These are phyloP conservation scores for Anodontia alba DNA, from an alignment of 2,888 invertebrate genomes.

Conservation along the genomic window DNA sequence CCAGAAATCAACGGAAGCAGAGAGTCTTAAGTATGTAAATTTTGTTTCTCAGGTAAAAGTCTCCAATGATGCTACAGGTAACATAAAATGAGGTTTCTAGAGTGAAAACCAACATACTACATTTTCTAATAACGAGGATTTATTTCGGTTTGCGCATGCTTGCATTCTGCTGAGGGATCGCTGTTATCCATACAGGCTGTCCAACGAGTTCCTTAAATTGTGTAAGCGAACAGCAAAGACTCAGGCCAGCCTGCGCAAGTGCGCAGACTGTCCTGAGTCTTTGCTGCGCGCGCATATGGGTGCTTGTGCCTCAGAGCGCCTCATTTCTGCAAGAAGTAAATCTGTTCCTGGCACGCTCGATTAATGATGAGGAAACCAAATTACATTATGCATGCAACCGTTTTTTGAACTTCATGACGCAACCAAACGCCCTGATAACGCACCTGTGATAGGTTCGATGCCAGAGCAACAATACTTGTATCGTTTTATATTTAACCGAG, in stretches of 20 bases:
- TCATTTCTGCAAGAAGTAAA: neutral
- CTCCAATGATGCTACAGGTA: neutral
- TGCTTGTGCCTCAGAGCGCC: too few relatives aligned
- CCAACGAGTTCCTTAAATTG: too few relatives aligned
- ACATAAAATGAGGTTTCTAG: neutral
- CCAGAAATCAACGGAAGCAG: neutral
- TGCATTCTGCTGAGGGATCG: too few relatives aligned
- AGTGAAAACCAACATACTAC: too few relatives aligned
- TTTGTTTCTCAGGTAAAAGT: neutral
- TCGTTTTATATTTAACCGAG: too few relatives aligned
- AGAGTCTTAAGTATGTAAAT: neutral
- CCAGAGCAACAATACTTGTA: neutral
- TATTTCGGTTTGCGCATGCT: too few relatives aligned
- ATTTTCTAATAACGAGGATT: too few relatives aligned
- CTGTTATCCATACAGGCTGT: too few relatives aligned
- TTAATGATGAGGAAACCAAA: neutral
- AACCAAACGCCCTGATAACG: neutral
- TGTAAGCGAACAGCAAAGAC: too few relatives aligned
- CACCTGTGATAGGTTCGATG: neutral
- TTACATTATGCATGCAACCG: neutral
- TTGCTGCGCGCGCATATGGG: too few relatives aligned
- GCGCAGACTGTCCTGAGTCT: too few relatives aligned
- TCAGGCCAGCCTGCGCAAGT: too few relatives aligned
- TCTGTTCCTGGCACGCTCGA: conserved; percentile 1
- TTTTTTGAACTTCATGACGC: conserved; percentile 6